Percentiles rank a stretch among this genome's conserved stretches.
phyloP scores from a whole-genome alignment of 2,113 vertebrate species.

The Ammodytes dubius region DNA sequence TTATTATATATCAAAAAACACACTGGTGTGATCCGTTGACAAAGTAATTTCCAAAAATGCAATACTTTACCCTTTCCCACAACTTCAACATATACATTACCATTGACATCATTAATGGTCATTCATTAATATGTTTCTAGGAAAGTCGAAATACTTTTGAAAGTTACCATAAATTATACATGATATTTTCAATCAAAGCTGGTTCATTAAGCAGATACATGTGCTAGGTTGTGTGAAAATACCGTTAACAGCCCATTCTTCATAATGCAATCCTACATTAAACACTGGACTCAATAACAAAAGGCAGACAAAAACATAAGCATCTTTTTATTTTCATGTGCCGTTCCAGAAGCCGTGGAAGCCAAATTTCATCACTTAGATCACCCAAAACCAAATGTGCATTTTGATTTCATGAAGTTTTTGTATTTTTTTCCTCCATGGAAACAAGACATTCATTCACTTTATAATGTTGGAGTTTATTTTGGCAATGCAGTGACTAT shows the following conservation, averaged over 20 bases:
- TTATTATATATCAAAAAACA: constrained; percentile 47
- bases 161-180: background rate
- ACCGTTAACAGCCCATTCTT: background rate
- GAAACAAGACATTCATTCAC: constrained; percentile 76
- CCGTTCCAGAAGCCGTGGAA: constrained; percentile 73
- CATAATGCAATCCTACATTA: background rate
- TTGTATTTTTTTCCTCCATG: constrained; percentile 20
- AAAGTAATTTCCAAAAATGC: background rate
- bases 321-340: constrained; percentile 78
- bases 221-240: too few species aligned
- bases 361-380: constrained; percentile 49
- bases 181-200: background rate
- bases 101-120: background rate
- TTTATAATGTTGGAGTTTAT: constrained; percentile 88
- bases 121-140: too few species aligned
- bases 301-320: constrained; percentile 64
- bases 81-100: background rate
- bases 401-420: constrained; percentile 29
- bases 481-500: constrained; percentile 92
- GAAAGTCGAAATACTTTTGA: too few species aligned
- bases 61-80: background rate
- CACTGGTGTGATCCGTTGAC: background rate
- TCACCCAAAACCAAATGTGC: constrained; percentile 67
- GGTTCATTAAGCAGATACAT: too few species aligned
- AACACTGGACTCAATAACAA: constrained; percentile 14